Percentiles rank a stretch among this genome's conserved stretches.
Conservation (phyloP, 2,113 vertebrate species). For the Gadus chalcogrammus region DNA sequence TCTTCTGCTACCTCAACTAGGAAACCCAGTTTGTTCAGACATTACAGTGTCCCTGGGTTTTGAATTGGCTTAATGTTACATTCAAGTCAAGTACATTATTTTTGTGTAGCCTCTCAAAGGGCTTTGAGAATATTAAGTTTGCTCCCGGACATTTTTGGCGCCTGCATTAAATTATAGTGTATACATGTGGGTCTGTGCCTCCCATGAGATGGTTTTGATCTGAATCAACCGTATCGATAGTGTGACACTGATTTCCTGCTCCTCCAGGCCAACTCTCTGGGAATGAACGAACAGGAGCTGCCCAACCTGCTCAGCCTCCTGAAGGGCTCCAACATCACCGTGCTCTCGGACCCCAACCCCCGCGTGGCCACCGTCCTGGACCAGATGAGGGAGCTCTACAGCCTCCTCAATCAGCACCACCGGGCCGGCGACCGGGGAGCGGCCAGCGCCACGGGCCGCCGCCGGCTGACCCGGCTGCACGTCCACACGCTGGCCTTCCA, state of each 20-base stretch:
- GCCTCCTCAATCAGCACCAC: constrained; percentile 68
- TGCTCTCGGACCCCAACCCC: constrained; percentile 80
- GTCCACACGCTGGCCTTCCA: constrained; percentile 83
- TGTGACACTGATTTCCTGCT: constrained; percentile 13
- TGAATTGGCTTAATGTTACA: too few relatives aligned
- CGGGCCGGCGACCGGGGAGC: constrained; percentile 18
- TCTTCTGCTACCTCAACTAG: too few relatives aligned
- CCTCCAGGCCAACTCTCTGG: constrained; percentile 73
- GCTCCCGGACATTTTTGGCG: too few relatives aligned
- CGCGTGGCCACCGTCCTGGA: constrained; percentile 81
- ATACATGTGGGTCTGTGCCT: too few relatives aligned
- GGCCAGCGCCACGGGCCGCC: neutral
- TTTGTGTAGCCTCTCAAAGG: too few relatives aligned
- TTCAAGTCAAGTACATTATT: too few relatives aligned
- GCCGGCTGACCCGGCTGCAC: constrained; percentile 72
- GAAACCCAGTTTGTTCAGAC: too few relatives aligned
- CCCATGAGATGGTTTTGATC: neutral
- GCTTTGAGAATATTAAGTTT: too few relatives aligned
- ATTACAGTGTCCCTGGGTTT: too few relatives aligned
- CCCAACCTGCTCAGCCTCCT: constrained; percentile 79
- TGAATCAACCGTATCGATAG: neutral
- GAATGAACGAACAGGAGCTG: constrained; percentile 85
- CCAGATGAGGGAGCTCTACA: constrained; percentile 82
- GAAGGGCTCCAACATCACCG: constrained; percentile 74
- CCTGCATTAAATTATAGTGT: too few relatives aligned